Base-by-base conservation (phyloP, 2,888 invertebrate genomes). In the Furcula furcula region DNA sequence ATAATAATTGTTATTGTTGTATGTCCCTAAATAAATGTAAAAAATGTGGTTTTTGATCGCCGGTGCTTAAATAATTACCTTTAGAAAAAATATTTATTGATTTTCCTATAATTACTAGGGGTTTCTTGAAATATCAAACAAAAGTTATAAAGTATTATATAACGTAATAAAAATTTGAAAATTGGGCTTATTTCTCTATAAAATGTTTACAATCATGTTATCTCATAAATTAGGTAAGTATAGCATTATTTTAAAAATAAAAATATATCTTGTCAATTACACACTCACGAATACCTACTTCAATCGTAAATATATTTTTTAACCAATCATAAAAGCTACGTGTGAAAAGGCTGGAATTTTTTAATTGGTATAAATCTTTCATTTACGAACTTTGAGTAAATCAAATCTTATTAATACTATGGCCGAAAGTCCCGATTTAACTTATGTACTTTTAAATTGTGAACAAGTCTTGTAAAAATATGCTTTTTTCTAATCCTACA, bases 311-410 rank as follows among this genome's bases (percentile, higher is more conserved):
- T 34, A 35, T 20, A 23, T 29, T 28, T 36, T 40, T 19, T 13
- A 30, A 38, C 23, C 23, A 3, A 23, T 12, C 13, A 26, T 14
- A 23, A 44, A 31, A 26, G 35, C 27, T 52, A 44, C 59, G 40
- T 55, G 35, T 55, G 32, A 31, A 55, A 70, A 72, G 74, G 75
- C 76, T 76, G 75, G 75, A 33, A 42, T n/a, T n/a, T n/a, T n/a
- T n/a, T n/a, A n/a, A n/a, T n/a, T n/a, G n/a, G n/a, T n/a, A 27
- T 10, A 16, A 27, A 10, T 4, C 27, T 14, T 40, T 31, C 29
- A 29, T 36, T 34, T n/a, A n/a, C n/a, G n/a, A n/a, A n/a, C n/a
- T n/a, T n/a, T n/a, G n/a, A n/a, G n/a, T n/a, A n/a, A n/a, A n/a
- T n/a, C n/a, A n/a, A n/a, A n/a, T n/a, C n/a, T n/a, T n/a, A n/a